phyloP scores from a whole-genome alignment of 1,140 invertebrate species.

The Bradysia coprophila region DNA sequence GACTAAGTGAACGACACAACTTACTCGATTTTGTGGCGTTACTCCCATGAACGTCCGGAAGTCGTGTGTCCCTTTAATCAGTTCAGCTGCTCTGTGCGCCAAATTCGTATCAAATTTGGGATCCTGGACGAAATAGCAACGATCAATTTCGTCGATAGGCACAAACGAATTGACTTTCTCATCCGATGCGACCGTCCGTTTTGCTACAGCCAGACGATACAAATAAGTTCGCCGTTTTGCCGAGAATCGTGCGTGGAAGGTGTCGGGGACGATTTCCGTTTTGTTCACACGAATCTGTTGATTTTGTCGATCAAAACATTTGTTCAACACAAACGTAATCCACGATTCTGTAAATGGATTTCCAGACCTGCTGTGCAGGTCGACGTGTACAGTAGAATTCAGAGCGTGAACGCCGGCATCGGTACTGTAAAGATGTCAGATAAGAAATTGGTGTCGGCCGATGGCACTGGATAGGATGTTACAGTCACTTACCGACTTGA shows the following conservation, averaged over 20 bases:
- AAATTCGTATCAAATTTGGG: constrained; percentile 35
- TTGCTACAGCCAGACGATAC: constrained; percentile 34
- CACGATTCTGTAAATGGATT: constrained; percentile 25
- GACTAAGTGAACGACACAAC: too few relatives aligned
- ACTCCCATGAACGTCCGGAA: constrained; percentile 40
- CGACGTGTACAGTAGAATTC: constrained; percentile 38
- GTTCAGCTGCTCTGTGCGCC: constrained; percentile 28
- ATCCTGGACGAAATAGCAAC: constrained; percentile 19
- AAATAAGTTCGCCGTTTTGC: constrained; percentile 42
- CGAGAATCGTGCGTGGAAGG: constrained; percentile 36
- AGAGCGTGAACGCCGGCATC: constrained; percentile 54
- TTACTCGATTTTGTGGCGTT: constrained; percentile 12
- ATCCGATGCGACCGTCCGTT: too few relatives aligned
- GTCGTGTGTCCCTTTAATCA: constrained; percentile 43
- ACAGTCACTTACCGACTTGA: constrained; percentile 38
- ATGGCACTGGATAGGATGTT: constrained; percentile 2
- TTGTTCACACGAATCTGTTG: constrained; percentile 33
- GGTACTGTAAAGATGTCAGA: constrained; percentile 34
- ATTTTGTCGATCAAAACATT: constrained; percentile 29
- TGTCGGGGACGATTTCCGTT: constrained; percentile 30
- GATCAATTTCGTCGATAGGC: constrained; percentile 16
- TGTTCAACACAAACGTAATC: constrained; percentile 32
- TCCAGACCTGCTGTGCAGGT: constrained; percentile 28
- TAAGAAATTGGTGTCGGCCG: constrained; percentile 2
- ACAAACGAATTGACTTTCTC: too few relatives aligned